Base-by-base conservation (phyloP, 2,113 vertebrate genomes). In the Puma concolor region DNA sequence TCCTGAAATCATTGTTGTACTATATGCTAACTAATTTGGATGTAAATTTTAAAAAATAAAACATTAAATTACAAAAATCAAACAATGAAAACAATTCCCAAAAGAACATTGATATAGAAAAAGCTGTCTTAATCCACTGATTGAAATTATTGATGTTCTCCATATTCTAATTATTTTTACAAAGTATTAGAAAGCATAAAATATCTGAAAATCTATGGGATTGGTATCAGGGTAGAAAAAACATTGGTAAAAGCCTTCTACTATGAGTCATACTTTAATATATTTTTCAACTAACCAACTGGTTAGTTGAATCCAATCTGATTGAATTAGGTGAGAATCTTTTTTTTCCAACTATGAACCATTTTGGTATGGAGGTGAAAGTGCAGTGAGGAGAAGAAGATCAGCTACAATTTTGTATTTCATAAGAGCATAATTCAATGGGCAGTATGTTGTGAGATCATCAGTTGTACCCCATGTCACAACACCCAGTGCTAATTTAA, bases 151-250 rank as follows among this genome's bases (percentile, higher is more conserved):
- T 67, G 13, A 67, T 41, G 29, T 92, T 82, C 17, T 72, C 33
- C 12, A 66, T 79, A 63, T 88, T 76, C 12, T 94, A 95, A 76
- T 33, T 94, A 29, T 72, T 11, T 63, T 60, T 79, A 54, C 8
- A 63, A 63, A 92, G 25, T 16, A 69, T 67, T 48, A 94, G 29
- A 94, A 84, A 89, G 7, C n/a, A 86, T 81, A 97, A 86, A 38
- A 82, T 67, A 85, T n/a, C 48, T 85, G 25, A 15, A 88, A 91
- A 44, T 44, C 29, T 41, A 66, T 44, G 27, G 23, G 21, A 0
- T 9, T 67, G 2, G 19, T 0, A 4, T 89, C 48, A 89, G 9
- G 2, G 41, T 54, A 36, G 17, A 77, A 91, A 77, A 10, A 25
- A 38, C 12, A 0, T 80, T 67, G 44, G 31, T 63, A 92, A 95